Evolutionary conservation across 2,113 vertebrate genomes (phyloP).

Genomic region (Hemichromis elongatus): DNA sequence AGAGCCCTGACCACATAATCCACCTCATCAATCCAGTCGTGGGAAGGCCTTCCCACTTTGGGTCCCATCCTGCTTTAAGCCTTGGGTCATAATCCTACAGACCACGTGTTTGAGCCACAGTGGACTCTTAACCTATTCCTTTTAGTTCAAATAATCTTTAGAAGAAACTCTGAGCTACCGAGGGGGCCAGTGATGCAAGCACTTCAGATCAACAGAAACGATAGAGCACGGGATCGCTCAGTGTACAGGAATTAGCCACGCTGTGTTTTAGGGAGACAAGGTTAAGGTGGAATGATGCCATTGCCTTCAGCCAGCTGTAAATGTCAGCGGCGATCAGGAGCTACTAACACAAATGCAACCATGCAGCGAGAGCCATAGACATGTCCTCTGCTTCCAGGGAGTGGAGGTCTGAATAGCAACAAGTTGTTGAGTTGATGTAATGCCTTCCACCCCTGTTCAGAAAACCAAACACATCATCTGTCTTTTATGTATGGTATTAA

Average conservation of each 20-base stretch:
- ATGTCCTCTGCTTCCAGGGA: background rate
- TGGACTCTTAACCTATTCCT: background rate
- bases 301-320: background rate
- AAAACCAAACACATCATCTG: background rate
- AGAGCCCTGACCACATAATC: background rate
- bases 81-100: background rate
- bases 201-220: background rate
- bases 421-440: background rate
- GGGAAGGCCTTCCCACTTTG: background rate
- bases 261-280: background rate
- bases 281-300: background rate
- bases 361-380: background rate
- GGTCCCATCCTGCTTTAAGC: background rate
- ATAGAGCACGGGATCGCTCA: background rate
- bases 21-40: background rate
- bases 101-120: fast-evolving
- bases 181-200: background rate
- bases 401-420: background rate
- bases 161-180: background rate
- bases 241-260: background rate
- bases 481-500: background rate
- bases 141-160: background rate
- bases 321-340: conserved; percentile 11
- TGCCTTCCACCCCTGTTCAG: background rate
- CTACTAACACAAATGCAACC: background rate